A percentile compares a stretch with the other conserved stretches of the same genome.
Conservation (phyloP, 2,113 vertebrate genomes). For the Telmatochromis sp. region DNA sequence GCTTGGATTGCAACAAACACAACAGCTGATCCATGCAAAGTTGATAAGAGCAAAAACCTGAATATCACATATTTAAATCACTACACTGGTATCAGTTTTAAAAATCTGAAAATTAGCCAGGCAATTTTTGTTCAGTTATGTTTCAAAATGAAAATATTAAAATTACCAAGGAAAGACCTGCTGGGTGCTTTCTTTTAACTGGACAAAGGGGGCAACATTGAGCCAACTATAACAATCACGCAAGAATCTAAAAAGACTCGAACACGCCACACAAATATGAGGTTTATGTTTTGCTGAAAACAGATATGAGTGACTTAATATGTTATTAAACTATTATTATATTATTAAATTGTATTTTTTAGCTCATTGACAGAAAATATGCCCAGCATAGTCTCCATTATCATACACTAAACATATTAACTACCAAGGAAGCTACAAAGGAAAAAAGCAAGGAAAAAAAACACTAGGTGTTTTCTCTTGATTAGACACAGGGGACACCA, state of each 20-base stretch:
- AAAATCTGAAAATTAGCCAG: not conserved
- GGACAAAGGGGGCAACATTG: not conserved
- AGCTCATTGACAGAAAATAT: not conserved
- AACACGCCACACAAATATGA: not conserved
- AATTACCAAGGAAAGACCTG: not conserved
- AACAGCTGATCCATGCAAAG: not conserved
- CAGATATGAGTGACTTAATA: not conserved
- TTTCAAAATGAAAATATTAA: not conserved
- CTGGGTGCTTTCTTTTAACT: not conserved
- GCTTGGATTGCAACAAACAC: not conserved
- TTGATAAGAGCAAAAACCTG: not conserved
- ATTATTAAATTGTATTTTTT: not conserved
- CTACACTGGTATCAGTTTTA: not conserved
- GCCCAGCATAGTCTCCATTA: not conserved
- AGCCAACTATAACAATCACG: rapidly evolving
- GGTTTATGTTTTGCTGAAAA: not conserved
- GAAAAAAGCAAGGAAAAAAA: not conserved
- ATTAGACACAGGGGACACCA: not conserved
- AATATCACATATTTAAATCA: not conserved
- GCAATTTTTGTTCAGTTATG: not conserved
- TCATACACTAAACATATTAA: not conserved
- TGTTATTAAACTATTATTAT: not conserved
- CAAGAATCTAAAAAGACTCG: not conserved
- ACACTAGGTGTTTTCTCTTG: not conserved
- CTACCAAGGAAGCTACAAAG: not conserved